Conservation (phyloP, 2,888 invertebrate species). For the Cryptocephalus primarius region DNA sequence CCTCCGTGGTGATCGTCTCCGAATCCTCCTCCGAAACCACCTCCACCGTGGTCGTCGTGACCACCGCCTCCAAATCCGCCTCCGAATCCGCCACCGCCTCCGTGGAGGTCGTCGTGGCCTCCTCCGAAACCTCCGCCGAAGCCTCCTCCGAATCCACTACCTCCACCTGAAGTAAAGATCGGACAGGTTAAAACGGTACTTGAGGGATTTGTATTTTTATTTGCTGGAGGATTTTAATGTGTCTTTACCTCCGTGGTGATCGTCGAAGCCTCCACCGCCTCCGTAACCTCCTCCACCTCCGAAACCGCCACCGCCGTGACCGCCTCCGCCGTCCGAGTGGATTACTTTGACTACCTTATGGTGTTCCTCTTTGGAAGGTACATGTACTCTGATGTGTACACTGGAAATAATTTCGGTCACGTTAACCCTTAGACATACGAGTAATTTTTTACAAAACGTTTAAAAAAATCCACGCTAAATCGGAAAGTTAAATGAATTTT, state of each 20-base stretch:
- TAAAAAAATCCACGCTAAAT: no score
- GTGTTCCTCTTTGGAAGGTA: conserved; percentile 2
- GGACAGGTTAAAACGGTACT: no score
- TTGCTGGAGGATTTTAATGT: no score
- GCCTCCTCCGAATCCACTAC: conserved; percentile 3
- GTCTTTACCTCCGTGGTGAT: background rate
- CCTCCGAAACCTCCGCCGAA: background rate
- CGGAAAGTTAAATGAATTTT: no score
- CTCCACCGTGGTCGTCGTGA: conserved; percentile 2
- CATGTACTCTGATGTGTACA: conserved; percentile 7
- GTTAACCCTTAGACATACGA: background rate
- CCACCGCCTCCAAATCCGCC: conserved; percentile 1
- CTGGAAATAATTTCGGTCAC: background rate
- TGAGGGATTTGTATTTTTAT: no score
- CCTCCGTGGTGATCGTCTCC: conserved; percentile 2
- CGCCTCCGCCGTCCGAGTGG: background rate
- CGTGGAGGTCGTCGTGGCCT: background rate
- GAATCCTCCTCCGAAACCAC: background rate
- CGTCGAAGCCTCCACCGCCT: conserved; percentile 2
- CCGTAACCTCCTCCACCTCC: background rate
- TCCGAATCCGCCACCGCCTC: conserved; percentile 1
- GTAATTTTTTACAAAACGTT: no score
- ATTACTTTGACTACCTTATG: conserved; percentile 1
- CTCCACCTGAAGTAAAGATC: background rate
- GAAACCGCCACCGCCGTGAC: background rate